Evolutionary conservation across 1,140 invertebrate species (phyloP).

Genomic region (Papilio machaon): DNA sequence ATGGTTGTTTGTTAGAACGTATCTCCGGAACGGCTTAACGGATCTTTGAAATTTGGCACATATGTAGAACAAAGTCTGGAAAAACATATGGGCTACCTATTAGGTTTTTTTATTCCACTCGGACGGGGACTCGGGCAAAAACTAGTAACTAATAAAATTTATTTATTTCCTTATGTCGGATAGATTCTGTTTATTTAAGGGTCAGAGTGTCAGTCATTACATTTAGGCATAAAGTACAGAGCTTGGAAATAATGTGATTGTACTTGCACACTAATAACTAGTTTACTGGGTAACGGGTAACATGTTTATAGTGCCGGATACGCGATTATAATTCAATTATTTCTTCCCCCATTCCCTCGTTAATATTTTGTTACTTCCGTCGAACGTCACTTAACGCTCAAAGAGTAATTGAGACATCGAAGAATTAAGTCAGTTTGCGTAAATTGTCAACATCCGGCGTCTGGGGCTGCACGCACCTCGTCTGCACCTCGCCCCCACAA

Average conservation of each 20-base stretch:
- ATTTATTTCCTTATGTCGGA: too few species aligned
- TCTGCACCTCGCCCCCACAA: conserved; percentile 45
- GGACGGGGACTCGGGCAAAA: too few species aligned
- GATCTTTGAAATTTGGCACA: too few species aligned
- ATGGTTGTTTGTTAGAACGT: too few species aligned
- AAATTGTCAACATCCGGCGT: conserved; percentile 65
- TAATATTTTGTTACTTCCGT: background rate
- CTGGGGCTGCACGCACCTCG: conserved; percentile 49
- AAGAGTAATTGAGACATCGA: conserved; percentile 58
- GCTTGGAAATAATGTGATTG: background rate
- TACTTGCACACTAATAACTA: background rate
- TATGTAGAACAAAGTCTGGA: too few species aligned
- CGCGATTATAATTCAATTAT: background rate
- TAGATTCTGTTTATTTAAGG: too few species aligned
- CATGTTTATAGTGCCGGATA: background rate
- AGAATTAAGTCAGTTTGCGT: conserved; percentile 65
- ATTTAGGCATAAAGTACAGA: too few species aligned
- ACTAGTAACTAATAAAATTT: too few species aligned
- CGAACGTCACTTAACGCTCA: conserved; percentile 49
- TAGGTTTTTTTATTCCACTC: too few species aligned
- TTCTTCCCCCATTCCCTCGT: conserved; percentile 11
- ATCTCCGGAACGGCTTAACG: too few species aligned
- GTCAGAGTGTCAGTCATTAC: too few species aligned
- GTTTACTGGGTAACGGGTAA: background rate
- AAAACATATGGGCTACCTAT: too few species aligned